Evolutionary conservation across 2,797 vertebrate species (phyloP).

Genomic region (Syngnathus acus): DNA sequence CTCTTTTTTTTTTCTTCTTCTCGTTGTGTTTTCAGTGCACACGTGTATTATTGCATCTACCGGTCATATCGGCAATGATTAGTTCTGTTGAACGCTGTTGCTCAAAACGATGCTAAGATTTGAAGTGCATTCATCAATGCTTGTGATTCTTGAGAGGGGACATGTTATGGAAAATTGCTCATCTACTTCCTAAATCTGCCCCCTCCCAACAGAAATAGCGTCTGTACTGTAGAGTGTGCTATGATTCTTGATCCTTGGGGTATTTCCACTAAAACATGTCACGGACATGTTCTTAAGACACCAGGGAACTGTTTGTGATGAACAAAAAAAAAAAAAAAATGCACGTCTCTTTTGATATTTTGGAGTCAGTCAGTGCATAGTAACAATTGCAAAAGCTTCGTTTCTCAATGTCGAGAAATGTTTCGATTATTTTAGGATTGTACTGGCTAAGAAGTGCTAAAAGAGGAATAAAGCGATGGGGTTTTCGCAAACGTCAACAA

Average conservation of each 20-base stretch:
- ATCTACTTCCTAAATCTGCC: no score
- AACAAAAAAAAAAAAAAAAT: no score
- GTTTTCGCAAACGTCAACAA: background rate
- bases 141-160: background rate
- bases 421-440: background rate
- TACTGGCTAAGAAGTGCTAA: background rate
- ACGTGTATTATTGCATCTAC: conserved; percentile 77
- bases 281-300: background rate
- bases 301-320: conserved; percentile 6
- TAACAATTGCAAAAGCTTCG: conserved; percentile 61
- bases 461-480: background rate
- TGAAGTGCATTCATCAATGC: background rate
- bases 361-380: conserved; percentile 76
- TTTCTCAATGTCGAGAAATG: background rate
- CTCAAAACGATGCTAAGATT: conserved; percentile 41
- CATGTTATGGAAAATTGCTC: no score
- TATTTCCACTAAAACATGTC: background rate
- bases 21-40: conserved; percentile 72
- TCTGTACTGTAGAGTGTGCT: conserved; percentile 15
- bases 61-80: conserved; percentile 63
- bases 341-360: conserved; percentile 11
- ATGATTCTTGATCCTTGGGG: background rate
- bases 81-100: conserved; percentile 54
- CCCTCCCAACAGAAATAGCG: conserved; percentile 9
- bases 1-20: conserved; percentile 39